Evolutionary conservation across 1,140 invertebrate species (phyloP).

Genomic region (Cecropterus lyciades): DNA sequence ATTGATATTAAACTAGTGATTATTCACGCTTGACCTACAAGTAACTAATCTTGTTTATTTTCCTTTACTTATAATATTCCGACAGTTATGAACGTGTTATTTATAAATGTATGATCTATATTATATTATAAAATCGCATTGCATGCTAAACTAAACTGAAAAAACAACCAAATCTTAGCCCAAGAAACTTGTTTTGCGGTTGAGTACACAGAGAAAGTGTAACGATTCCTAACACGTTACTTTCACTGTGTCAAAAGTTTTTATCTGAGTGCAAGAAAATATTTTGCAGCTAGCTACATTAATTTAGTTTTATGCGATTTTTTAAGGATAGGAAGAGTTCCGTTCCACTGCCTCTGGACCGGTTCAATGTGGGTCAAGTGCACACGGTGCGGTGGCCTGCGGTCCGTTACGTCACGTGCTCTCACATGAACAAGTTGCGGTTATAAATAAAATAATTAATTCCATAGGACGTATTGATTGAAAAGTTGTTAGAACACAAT

Average conservation of each 20-base stretch:
- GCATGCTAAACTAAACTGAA: not conserved
- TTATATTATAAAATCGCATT: not conserved
- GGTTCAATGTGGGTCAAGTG: conserved; percentile 66
- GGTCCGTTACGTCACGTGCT: conserved; percentile 47
- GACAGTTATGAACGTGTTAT: too few relatives aligned
- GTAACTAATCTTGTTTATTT: not conserved
- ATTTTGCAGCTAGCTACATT: conserved; percentile 5
- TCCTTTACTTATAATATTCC: too few relatives aligned
- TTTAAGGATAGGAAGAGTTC: conserved; percentile 54
- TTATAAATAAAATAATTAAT: conserved; percentile 54
- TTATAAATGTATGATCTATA: too few relatives aligned
- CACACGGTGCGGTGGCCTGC: conserved; percentile 37
- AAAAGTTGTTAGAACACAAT: not conserved
- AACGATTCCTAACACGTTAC: conserved; percentile 46
- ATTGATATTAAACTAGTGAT: not conserved
- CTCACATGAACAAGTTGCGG: conserved; percentile 38
- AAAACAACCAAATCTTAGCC: conserved; percentile 18
- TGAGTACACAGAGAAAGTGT: conserved; percentile 55
- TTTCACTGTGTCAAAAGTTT: conserved; percentile 55
- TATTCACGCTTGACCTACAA: not conserved
- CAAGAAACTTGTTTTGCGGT: conserved; percentile 36
- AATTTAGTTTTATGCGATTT: conserved; percentile 14
- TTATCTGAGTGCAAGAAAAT: conserved; percentile 36
- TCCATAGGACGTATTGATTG: conserved; percentile 30
- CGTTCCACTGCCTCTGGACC: conserved; percentile 39